A percentile compares a stretch with the other conserved stretches of the same genome.
Conservation (phyloP, 2,888 invertebrate genomes). For the Thera obeliscata region DNA sequence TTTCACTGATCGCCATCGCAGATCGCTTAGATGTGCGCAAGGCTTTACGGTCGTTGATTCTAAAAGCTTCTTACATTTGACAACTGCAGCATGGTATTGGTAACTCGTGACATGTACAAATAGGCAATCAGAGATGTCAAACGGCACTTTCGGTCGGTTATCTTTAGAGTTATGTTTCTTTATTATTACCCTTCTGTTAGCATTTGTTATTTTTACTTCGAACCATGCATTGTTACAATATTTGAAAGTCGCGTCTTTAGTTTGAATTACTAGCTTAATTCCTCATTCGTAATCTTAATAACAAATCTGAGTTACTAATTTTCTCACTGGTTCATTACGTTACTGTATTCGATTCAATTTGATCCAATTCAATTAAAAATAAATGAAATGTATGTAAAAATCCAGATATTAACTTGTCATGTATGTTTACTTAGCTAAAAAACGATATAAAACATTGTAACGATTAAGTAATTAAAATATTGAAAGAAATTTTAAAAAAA, state of each 20-base stretch:
- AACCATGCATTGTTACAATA: neutral
- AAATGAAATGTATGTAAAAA: slow-evolving; percentile 48
- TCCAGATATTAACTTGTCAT: neutral
- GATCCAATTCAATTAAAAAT: slow-evolving; percentile 58
- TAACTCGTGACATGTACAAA: neutral
- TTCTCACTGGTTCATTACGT: slow-evolving; percentile 68
- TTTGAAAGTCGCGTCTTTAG: slow-evolving; percentile 15
- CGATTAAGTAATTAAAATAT: too few relatives aligned
- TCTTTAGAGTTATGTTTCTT: too few relatives aligned
- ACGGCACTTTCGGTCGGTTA: too few relatives aligned
- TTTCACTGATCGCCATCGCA: too few relatives aligned
- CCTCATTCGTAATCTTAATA: slow-evolving; percentile 74
- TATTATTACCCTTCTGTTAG: too few relatives aligned
- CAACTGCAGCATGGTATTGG: too few relatives aligned
- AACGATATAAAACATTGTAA: too few relatives aligned
- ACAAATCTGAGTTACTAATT: slow-evolving; percentile 71
- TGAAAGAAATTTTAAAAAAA: too few relatives aligned
- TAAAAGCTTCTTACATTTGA: too few relatives aligned
- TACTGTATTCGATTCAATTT: slow-evolving; percentile 70
- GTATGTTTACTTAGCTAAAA: too few relatives aligned
- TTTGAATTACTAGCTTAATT: slow-evolving; percentile 54
- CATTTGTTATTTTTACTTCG: neutral
- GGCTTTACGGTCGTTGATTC: too few relatives aligned
- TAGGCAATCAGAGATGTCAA: neutral
- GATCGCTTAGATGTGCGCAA: too few relatives aligned